Evolutionary conservation across 2,113 vertebrate species (phyloP).

Genomic region (Noturus placidus): DNA sequence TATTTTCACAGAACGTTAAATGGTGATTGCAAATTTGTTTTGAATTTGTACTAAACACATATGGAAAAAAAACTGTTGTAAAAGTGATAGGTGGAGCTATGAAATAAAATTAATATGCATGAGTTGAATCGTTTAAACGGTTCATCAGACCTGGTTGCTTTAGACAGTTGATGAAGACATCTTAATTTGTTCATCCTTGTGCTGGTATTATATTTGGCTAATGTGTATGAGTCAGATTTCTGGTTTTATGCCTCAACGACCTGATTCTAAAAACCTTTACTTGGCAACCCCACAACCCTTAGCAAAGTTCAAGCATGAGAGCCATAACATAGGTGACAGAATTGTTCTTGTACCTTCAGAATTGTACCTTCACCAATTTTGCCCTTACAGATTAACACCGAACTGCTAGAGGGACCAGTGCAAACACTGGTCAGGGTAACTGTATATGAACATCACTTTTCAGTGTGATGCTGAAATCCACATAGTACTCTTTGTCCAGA

Average conservation of each 20-base stretch:
- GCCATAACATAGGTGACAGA: constrained; percentile 1
- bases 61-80: not conserved
- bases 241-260: not conserved
- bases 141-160: not conserved
- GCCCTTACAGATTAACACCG: constrained; percentile 37
- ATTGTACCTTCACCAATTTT: constrained; percentile 31
- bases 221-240: too few species aligned
- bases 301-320: not conserved
- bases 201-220: too few species aligned
- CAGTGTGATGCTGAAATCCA: not conserved
- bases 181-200: too few species aligned
- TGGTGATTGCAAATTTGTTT: not conserved
- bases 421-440: constrained; percentile 17
- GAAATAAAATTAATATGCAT: not conserved
- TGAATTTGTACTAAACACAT: not conserved
- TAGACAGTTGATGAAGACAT: too few species aligned
- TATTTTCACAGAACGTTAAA: not conserved
- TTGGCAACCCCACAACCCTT: not conserved
- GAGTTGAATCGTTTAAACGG: not conserved
- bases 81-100: not conserved
- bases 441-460: not conserved
- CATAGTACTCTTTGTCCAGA: not conserved
- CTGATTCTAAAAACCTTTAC: not conserved
- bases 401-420: constrained; percentile 22
- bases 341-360: too few species aligned